Evolutionary conservation across 2,797 vertebrate genomes (phyloP).

Genomic region (Enteromius trimaculatus): DNA sequence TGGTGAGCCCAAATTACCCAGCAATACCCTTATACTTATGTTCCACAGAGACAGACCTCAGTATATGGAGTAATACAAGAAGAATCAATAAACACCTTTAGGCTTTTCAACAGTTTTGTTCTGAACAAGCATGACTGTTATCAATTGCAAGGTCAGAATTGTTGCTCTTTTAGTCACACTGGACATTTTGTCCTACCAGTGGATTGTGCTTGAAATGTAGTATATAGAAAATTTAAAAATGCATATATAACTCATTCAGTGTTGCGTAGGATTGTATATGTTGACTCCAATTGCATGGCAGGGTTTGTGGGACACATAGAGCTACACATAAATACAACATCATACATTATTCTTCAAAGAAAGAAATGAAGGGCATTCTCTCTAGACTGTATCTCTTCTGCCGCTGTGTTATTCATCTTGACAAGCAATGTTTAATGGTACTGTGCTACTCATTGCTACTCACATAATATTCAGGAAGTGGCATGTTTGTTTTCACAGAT

Average conservation of each 20-base stretch:
- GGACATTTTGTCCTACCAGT: neutral
- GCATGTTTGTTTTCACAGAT: neutral
- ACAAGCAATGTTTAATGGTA: conserved; percentile 5
- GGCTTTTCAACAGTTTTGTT: conserved; percentile 24
- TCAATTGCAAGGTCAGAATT: conserved; percentile 25
- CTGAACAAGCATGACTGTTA: conserved; percentile 4
- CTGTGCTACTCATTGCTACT: neutral
- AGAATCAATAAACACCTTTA: conserved; percentile 73
- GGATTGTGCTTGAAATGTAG: neutral
- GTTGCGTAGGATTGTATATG: neutral
- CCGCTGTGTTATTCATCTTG: conserved; percentile 1
- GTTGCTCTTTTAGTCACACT: conserved; percentile 26
- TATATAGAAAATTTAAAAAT: neutral
- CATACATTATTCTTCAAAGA: conserved; percentile 24
- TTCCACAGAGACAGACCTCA: conserved; percentile 70
- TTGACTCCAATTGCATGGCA: neutral
- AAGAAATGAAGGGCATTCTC: neutral
- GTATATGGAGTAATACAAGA: conserved; percentile 72
- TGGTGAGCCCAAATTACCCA: conserved; percentile 52
- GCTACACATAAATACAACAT: conserved; percentile 6
- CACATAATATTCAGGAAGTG: neutral
- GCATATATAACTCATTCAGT: neutral
- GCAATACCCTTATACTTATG: conserved; percentile 75
- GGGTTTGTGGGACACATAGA: conserved; percentile 7
- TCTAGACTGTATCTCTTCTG: neutral